Evolutionary conservation across 2,113 vertebrate species (phyloP).

Genomic region (Clarias batrachus): DNA sequence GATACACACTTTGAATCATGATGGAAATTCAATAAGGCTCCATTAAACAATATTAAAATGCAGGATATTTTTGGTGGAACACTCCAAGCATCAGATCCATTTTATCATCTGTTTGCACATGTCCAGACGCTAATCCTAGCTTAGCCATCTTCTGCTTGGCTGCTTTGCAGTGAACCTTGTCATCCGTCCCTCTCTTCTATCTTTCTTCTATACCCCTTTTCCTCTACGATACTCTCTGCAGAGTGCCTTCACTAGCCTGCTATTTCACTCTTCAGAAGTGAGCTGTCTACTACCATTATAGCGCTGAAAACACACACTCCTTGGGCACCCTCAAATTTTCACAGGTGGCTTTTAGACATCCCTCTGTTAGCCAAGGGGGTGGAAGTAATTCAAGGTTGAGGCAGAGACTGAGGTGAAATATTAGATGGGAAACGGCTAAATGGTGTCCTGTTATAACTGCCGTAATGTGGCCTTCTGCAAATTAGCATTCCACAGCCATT

Average conservation of each 20-base stretch:
- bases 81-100: background rate
- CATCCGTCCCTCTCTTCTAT: constrained; percentile 59
- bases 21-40: background rate
- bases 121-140: constrained; percentile 67
- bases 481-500: constrained; percentile 23
- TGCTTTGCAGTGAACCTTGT: constrained; percentile 64
- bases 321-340: constrained; percentile 60
- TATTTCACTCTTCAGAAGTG: constrained; percentile 67
- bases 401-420: background rate
- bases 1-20: background rate
- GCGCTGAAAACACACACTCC: constrained; percentile 64
- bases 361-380: constrained; percentile 20
- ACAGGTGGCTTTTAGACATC: constrained; percentile 39
- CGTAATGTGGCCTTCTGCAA: background rate
- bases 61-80: background rate
- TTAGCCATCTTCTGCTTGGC: constrained; percentile 67
- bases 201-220: constrained; percentile 57
- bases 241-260: constrained; percentile 64
- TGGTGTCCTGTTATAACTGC: background rate
- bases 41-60: constrained; percentile 1
- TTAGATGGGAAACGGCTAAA: constrained; percentile 20
- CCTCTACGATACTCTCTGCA: constrained; percentile 45
- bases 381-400: constrained; percentile 21
- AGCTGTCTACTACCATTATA: constrained; percentile 68
- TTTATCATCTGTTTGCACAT: constrained; percentile 2